Evolutionary conservation across 1,140 invertebrate species (phyloP), one percentile per base, ranked within the genome.

Genomic region (Neelides sp.): DNA sequence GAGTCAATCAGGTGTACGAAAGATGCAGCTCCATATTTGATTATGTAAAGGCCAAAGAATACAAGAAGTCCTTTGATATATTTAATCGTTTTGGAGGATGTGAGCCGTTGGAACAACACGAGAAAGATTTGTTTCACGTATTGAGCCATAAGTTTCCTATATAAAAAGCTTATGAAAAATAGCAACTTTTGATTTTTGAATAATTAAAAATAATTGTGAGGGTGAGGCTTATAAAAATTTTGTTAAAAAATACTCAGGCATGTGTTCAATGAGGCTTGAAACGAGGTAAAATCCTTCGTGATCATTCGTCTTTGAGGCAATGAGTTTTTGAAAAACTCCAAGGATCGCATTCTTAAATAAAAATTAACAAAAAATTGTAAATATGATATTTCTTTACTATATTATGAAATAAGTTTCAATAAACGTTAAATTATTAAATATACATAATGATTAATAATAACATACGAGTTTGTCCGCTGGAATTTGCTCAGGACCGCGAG

Each of bases 251-350:
- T 72, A 82, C 78, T 69, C 68, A 50, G 79, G 76, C 59, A 83
- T 74, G 64, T 88, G 73, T 64, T 80, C 77, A 34, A 95, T 73
- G 44, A 97, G 76, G 44, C 74, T 78, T 67, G 92, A 85, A 22
- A 98, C 74, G 1, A 98, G 68, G 64, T 84, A 78, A 66, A 98
- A 96, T 23, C 92, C 94, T 72, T 97, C 90, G 61, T 96, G 89
- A 69, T 98, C 94, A 64, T 96, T 92, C 1, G 79, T 75, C 72
- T 93, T 94, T 0, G 90, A 95, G 3, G 90, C 85, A 58, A 96
- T 90, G 52, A 98, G 69, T 70, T 97, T 96, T 65, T 97, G 93
- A 66, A 95, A 98, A 15, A 97, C 82, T 19, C 92, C 93, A 8
- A 98, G 68, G 51, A 97, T 74, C 30, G 83, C 86, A 65, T 76